Evolutionary conservation across 2,797 vertebrate genomes (phyloP).

Genomic region (Centropyge bicolor): DNA sequence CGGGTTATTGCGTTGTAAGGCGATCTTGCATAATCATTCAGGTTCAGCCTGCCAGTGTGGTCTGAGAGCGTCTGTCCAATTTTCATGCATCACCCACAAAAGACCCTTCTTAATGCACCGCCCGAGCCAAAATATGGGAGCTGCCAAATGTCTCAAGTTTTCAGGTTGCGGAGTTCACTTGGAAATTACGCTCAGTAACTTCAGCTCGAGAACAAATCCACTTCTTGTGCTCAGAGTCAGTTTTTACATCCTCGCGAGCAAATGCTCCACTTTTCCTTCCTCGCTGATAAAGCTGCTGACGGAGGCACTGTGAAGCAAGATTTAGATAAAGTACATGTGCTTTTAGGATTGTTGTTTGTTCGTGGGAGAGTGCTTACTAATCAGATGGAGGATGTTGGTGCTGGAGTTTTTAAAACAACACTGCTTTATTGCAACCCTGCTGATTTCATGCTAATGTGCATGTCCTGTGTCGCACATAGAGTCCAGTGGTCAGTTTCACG

Average conservation of each 20-base stretch:
- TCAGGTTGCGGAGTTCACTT: constrained; percentile 73
- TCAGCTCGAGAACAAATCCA: constrained; percentile 64
- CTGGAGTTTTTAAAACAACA: constrained; percentile 38
- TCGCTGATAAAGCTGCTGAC: constrained; percentile 68
- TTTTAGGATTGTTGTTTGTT: constrained; percentile 54
- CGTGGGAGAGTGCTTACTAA: constrained; percentile 42
- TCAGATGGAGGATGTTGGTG: constrained; percentile 48
- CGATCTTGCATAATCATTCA: constrained; percentile 80
- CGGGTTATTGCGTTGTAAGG: constrained; percentile 77
- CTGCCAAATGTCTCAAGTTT: constrained; percentile 82
- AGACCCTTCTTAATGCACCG: constrained; percentile 74
- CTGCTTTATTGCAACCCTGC: constrained; percentile 13
- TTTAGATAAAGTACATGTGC: constrained; percentile 56
- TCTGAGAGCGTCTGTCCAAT: constrained; percentile 75
- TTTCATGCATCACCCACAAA: constrained; percentile 82
- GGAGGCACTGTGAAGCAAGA: constrained; percentile 52
- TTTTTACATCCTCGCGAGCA: constrained; percentile 34
- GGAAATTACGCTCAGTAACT: constrained; percentile 58
- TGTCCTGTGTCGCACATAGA: neutral
- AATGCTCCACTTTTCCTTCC: constrained; percentile 65
- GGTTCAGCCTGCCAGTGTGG: constrained; percentile 64
- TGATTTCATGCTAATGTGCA: constrained; percentile 13
- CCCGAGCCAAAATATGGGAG: constrained; percentile 71
- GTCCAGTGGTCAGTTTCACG: neutral
- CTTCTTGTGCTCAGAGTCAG: constrained; percentile 50